phyloP scores from a whole-genome alignment of 2,113 vertebrate species.

The Laterallus jamaicensis region DNA sequence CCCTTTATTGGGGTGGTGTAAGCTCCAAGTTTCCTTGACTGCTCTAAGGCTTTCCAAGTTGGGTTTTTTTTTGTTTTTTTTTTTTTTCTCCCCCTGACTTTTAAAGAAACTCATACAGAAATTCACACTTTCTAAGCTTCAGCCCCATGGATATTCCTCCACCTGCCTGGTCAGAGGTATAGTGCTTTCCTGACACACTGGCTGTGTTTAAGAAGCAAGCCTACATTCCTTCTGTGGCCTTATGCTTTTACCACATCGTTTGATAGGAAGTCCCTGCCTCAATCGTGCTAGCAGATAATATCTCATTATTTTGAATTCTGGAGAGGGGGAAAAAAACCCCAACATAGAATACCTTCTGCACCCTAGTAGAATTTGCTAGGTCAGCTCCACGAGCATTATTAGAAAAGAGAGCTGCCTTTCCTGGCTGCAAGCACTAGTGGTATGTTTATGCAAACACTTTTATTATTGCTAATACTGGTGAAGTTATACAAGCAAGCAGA shows the following conservation, averaged over 20 bases:
- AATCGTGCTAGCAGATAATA: background rate
- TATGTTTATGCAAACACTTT: conserved; percentile 42
- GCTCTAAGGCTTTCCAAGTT: conserved; percentile 54
- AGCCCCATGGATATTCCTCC: conserved; percentile 4
- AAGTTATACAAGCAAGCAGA: conserved; percentile 43
- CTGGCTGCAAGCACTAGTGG: background rate
- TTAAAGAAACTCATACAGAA: conserved; percentile 48
- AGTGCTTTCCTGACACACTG: background rate
- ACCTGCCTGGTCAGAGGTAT: background rate
- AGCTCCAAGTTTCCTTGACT: conserved; percentile 65
- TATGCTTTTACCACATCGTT: background rate
- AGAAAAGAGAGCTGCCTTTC: background rate
- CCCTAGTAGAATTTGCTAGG: background rate
- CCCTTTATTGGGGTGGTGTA: conserved; percentile 50
- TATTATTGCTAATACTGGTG: conserved; percentile 39
- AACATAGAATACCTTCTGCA: background rate
- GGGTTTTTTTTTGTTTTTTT: background rate
- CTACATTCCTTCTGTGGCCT: background rate
- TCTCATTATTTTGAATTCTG: conserved; percentile 24
- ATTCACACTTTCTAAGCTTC: conserved; percentile 57
- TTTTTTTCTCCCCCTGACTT: background rate
- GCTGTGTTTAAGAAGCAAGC: background rate
- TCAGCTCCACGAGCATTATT: background rate
- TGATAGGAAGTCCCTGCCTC: background rate
- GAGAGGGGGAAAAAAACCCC: background rate